Evolutionary conservation across 2,113 vertebrate genomes (phyloP), one percentile per base, ranked within the genome.

Genomic region (Sebastes schlegelii): DNA sequence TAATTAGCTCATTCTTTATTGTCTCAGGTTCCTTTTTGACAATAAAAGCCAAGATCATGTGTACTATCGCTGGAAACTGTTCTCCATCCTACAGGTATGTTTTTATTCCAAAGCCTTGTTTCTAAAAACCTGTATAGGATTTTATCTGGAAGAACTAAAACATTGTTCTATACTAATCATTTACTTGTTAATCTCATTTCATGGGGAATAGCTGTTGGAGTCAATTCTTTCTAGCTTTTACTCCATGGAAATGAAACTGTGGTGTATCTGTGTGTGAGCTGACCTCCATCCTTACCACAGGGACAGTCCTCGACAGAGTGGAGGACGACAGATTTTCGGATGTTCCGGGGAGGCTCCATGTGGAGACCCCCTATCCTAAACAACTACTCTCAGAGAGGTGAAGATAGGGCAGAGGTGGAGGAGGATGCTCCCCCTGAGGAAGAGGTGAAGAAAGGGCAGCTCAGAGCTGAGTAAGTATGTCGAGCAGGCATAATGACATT

Each of bases 11-110:
- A 16, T 42, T 77, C 3, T 85, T 55, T 73, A 23, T 75, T 55
- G 14, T 79, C 61, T 74, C 83, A 96, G 96, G 86, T 96, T 96
- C 81, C 95, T 96, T 79, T 96, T 96, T 92, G 95, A 96, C 74
- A 96, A 96, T 87, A 95, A 96, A 86, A 95, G 93, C 88, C 96
- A 96, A 85, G 94, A 96, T 57, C 95, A 96, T 6, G 95, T 96
- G 72, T 96, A 96, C 88, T 96, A 96, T 87, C 93, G 96, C 58
- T 96, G 95, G 96, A 96, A 95, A 62, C 92, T 96, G 6, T 96
- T 95, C 88, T 93, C 95, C 67, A 95, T 96, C 80, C 95, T 96
- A 9, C 96, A 96, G 94, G 96, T 96, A 71, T 43, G 63, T 83
- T 21, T 87, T 26, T 4, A 34, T 11, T 1, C 2, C 19, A 60